Conservation (phyloP, 2,797 vertebrate species). For the Sebastes cheni region DNA sequence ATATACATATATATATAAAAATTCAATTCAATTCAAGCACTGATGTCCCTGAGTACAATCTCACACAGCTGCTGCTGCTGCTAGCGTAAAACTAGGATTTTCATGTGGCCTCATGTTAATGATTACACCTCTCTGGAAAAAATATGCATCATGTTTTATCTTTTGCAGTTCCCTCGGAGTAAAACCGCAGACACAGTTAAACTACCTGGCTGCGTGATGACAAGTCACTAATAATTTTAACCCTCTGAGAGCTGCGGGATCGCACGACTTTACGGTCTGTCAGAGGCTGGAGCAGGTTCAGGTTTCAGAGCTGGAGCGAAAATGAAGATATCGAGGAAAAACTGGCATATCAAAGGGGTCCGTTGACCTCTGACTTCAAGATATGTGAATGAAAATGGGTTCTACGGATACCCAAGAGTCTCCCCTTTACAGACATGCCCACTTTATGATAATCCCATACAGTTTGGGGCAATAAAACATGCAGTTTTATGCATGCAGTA, state of each 20-base stretch:
- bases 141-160: not conserved
- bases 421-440: no score
- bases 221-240: not conserved
- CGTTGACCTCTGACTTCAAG: no score
- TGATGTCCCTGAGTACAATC: not conserved
- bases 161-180: not conserved
- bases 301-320: no score
- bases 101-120: not conserved
- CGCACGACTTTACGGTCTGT: fast-evolving
- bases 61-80: not conserved
- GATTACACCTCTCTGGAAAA: not conserved
- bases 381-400: no score
- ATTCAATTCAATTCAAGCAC: not conserved
- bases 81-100: not conserved
- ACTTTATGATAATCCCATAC: no score
- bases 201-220: not conserved
- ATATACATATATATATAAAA: not conserved
- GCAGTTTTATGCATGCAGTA: no score
- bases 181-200: not conserved
- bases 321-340: no score
- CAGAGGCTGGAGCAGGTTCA: no score
- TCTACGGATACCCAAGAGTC: no score
- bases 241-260: no score
- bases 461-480: no score
- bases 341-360: no score